Evolutionary conservation across 2,888 invertebrate genomes (phyloP).

Genomic region (Synergus laeviventris): DNA sequence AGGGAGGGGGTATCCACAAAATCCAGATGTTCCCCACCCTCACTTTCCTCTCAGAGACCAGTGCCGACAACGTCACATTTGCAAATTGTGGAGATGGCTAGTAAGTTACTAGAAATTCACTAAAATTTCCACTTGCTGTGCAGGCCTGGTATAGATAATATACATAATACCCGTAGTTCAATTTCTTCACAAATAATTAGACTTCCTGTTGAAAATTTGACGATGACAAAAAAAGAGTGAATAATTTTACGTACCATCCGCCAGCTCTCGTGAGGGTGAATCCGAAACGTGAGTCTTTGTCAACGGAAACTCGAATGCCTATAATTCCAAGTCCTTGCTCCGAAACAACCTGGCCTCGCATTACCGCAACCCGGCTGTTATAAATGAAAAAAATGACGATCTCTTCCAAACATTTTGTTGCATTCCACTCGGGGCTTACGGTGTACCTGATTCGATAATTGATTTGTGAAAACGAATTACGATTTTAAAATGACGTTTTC

Average conservation of each 20-base stretch:
- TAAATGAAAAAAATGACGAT: slow-evolving; percentile 70
- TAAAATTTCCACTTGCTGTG: no score
- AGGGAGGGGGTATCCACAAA: no score
- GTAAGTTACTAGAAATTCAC: no score
- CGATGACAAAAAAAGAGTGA: neutral
- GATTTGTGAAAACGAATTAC: no score
- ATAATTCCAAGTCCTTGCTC: slow-evolving; percentile 96
- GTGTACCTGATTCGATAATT: slow-evolving; percentile 10
- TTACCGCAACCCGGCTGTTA: slow-evolving; percentile 97
- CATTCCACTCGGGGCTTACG: slow-evolving; percentile 11
- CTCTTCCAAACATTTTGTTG: slow-evolving; percentile 47
- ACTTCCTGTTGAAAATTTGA: neutral
- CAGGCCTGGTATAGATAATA: no score
- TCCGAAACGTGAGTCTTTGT: slow-evolving; percentile 94
- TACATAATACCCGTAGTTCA: no score
- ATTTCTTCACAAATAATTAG: no score
- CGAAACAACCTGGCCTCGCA: slow-evolving; percentile 97
- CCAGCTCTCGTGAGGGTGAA: slow-evolving; percentile 95
- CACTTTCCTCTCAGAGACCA: no score
- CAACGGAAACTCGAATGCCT: slow-evolving; percentile 97
- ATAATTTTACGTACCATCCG: slow-evolving; percentile 88
- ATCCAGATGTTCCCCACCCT: no score
- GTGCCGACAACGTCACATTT: no score
- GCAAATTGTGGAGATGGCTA: no score
- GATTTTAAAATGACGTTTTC: neutral